Percentiles rank a stretch among this genome's conserved stretches.
These are phyloP conservation scores for Hydrolagus affinis DNA, from an alignment of 2,113 vertebrate genomes.

Conservation along the genomic window DNA sequence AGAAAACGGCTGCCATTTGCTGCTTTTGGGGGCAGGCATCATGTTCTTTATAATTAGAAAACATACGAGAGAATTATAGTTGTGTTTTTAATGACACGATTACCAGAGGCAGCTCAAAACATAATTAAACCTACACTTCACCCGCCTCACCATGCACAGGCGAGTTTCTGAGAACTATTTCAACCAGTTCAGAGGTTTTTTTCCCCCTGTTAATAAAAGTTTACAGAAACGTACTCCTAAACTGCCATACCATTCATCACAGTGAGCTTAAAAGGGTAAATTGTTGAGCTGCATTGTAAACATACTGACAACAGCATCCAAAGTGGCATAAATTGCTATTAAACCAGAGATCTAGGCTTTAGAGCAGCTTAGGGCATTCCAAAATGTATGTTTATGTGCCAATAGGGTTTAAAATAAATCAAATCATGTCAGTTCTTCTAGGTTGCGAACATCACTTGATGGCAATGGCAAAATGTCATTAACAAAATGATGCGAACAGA, in stretches of 20 bases:
- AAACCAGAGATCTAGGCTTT: background rate
- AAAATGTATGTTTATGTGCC: slow-evolving; percentile 14
- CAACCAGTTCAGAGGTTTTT: too few relatives aligned
- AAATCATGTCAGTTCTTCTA: background rate
- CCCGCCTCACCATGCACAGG: too few relatives aligned
- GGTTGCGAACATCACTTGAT: background rate
- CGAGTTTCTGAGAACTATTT: too few relatives aligned
- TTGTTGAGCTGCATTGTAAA: background rate
- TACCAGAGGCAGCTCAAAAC: too few relatives aligned
- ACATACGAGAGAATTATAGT: too few relatives aligned
- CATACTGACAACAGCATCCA: slow-evolving; percentile 2
- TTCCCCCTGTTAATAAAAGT: too few relatives aligned
- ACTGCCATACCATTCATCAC: too few relatives aligned
- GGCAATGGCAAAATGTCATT: slow-evolving; percentile 1
- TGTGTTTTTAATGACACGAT: too few relatives aligned
- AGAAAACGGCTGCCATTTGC: background rate
- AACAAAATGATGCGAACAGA: slow-evolving; percentile 4
- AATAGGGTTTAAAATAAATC: background rate
- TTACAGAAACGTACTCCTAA: too few relatives aligned
- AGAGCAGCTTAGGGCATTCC: background rate
- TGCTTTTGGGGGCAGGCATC: background rate
- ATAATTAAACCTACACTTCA: too few relatives aligned
- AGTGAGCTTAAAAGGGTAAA: too few relatives aligned
- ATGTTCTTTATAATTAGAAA: background rate
- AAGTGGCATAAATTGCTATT: slow-evolving; percentile 10